Percentiles rank a stretch among this genome's conserved stretches.
phyloP scores from a whole-genome alignment of 1,140 invertebrate genomes.

The Varroa destructor region DNA sequence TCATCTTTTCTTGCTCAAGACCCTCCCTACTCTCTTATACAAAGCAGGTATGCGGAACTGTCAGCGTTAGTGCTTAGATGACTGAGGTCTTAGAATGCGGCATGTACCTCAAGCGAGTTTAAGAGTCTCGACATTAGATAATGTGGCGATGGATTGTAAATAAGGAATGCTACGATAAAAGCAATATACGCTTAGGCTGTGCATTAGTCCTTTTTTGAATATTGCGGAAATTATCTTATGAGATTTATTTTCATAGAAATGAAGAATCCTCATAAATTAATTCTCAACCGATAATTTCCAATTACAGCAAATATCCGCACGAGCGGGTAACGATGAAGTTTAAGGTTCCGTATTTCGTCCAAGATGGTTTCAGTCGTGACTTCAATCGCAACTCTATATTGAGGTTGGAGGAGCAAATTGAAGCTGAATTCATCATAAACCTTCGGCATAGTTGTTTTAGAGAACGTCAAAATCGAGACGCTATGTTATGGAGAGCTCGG shows the following conservation, averaged over 20 bases:
- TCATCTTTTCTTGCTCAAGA: slow-evolving; percentile 21
- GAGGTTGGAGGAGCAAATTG: slow-evolving; percentile 12
- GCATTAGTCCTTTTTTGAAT: background rate
- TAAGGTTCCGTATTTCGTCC: slow-evolving; percentile 3
- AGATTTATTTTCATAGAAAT: background rate
- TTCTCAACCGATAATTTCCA: background rate
- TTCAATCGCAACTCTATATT: slow-evolving; percentile 3
- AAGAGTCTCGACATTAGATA: background rate
- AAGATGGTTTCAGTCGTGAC: slow-evolving; percentile 16
- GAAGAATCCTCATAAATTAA: background rate
- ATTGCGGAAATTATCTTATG: background rate
- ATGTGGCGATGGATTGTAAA: background rate
- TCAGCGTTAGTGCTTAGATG: background rate
- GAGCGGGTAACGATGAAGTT: background rate
- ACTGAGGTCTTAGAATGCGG: background rate
- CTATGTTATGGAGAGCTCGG: slow-evolving; percentile 15
- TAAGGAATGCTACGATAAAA: background rate
- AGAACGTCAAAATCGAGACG: slow-evolving; percentile 22
- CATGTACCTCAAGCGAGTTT: background rate
- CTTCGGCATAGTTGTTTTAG: slow-evolving; percentile 15
- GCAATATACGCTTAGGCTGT: background rate
- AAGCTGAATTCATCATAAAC: slow-evolving; percentile 9
- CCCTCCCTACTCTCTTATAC: slow-evolving; percentile 7
- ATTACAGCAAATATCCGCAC: slow-evolving; percentile 12
- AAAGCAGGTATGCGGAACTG: background rate